These are phyloP conservation scores for Lasiommata megera DNA, from an alignment of 2,888 invertebrate species.

Conservation along the genomic window DNA sequence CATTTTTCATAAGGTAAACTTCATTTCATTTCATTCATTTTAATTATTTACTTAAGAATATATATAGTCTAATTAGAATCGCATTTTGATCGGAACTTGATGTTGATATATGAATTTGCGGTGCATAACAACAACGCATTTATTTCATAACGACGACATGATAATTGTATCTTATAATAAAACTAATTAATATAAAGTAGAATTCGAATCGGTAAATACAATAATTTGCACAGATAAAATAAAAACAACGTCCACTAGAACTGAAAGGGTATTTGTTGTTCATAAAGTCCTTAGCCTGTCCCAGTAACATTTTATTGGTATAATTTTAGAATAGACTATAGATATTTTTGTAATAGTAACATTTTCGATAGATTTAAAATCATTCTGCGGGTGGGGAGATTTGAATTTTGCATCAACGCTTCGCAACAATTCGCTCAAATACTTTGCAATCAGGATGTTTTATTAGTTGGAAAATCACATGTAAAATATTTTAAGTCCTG, in stretches of 20 bases:
- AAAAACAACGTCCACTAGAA: constrained; percentile 53
- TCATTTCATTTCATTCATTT: no score
- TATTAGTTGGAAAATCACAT: not conserved
- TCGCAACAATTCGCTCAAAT: constrained; percentile 19
- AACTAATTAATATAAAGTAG: constrained; percentile 51
- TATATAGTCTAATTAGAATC: constrained; percentile 28
- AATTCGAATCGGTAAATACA: constrained; percentile 47
- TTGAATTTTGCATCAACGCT: constrained; percentile 39
- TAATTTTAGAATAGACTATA: constrained; percentile 75
- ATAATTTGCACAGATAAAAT: constrained; percentile 51
- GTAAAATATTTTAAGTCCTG: constrained; percentile 3
- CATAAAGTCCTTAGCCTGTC: constrained; percentile 76
- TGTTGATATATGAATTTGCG: constrained; percentile 35
- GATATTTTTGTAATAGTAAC: constrained; percentile 79
- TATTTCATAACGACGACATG: constrained; percentile 48
- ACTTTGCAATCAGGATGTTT: not conserved
- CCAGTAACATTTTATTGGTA: constrained; percentile 69
- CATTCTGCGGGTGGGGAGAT: constrained; percentile 44
- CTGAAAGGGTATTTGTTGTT: constrained; percentile 75
- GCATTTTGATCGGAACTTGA: constrained; percentile 11
- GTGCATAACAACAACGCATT: constrained; percentile 53
- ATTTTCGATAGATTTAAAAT: constrained; percentile 68
- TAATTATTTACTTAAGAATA: not conserved
- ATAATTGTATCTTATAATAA: constrained; percentile 41
- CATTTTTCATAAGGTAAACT: no score